Base-by-base conservation (phyloP, 2,797 vertebrate genomes). In the Heteromormyrus szaboi region DNA sequence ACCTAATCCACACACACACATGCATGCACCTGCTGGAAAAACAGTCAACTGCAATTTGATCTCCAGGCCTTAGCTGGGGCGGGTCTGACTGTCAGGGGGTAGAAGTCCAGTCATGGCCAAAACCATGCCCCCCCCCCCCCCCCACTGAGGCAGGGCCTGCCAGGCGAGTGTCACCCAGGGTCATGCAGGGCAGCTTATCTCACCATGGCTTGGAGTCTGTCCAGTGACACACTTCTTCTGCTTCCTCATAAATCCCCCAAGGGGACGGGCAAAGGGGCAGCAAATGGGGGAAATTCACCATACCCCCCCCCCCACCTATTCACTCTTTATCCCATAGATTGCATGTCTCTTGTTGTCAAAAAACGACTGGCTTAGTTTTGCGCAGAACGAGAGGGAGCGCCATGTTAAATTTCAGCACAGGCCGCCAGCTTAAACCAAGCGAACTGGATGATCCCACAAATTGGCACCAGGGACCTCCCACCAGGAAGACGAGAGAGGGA, bases 21-120 rank as follows among this genome's bases (percentile, higher is more conserved):
- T 14, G 86, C 62, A 88, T 62, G 41, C 54, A 79, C 41, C 59
- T 41, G 41, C 86, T 89, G 89, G 68, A 87, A 87, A 87, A 87
- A 44, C 72, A 59, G 86, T 87, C 89, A 89, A 41, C 56, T 46
- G 14, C 79, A 86, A 89, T 68, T 54, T 76, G 86, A 85, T 88
- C 86, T 41, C 76, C 84, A 88, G 87, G 89, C 84, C 44, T 86
- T 68, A 72, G 46, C 59, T 33, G 59, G 54, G 33, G 25, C 2
- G 51, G 50, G 50, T 56, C 85, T 56, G 17, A 51, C 88, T 84
- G 56, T 88, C 33, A 88, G 56, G 29, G 33, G 87, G 33, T 53
- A 29, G 72, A 76, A 68, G 22, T 62, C 41, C 79, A 46, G 7
- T 19, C 6, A 19, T 59, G 41, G 88, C 88, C 76, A 85, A 88